Percentiles rank a stretch among this genome's conserved stretches.
Evolutionary conservation across 2,797 vertebrate genomes (phyloP).

Genomic region (Onychomys torridus): DNA sequence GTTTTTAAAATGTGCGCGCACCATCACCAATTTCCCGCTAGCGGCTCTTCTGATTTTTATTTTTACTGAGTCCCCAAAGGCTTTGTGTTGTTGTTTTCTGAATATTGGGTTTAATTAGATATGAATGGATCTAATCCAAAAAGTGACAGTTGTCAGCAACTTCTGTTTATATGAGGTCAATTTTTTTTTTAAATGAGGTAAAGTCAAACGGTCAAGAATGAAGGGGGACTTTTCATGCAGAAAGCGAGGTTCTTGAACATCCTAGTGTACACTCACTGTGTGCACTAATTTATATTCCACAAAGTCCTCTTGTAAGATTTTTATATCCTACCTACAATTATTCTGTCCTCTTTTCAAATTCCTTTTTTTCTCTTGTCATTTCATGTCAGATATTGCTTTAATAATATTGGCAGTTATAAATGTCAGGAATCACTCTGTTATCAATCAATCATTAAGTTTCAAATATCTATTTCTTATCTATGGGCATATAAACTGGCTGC

Average conservation of each 20-base stretch:
- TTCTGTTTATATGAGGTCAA: not conserved
- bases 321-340: not conserved
- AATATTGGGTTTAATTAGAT: not conserved
- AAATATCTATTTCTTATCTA: slow-evolving; percentile 32
- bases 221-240: not conserved
- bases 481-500: not conserved
- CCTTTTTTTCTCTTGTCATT: not conserved
- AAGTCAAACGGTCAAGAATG: no score
- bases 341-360: not conserved
- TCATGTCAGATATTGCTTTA: not conserved
- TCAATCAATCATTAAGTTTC: not conserved
- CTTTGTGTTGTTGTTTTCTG: slow-evolving; percentile 53
- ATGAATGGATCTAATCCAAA: slow-evolving; percentile 5
- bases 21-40: slow-evolving; percentile 20
- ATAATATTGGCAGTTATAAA: not conserved
- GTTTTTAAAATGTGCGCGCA: slow-evolving; percentile 53
- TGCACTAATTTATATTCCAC: not conserved
- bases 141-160: not conserved
- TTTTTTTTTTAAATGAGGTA: not conserved
- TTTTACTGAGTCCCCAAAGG: not conserved
- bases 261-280: not conserved
- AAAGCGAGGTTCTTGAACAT: not conserved
- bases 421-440: not conserved
- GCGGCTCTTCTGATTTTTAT: slow-evolving; percentile 28
- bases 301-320: not conserved